Evolutionary conservation across 2,113 vertebrate species (phyloP).

Genomic region (Alouatta palliata): DNA sequence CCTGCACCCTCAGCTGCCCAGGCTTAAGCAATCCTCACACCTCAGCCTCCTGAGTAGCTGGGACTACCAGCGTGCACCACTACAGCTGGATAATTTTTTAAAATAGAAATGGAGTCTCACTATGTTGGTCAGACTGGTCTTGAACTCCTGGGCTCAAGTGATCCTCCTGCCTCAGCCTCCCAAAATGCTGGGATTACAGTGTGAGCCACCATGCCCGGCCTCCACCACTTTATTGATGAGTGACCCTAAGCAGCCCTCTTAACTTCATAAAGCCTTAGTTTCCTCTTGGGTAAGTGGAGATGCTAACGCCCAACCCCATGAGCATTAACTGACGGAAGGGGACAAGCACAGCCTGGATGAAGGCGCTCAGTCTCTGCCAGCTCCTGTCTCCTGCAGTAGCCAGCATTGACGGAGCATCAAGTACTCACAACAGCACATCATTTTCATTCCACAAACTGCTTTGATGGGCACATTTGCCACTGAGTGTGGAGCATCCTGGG

Average conservation of each 20-base stretch:
- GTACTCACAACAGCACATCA: too few species aligned
- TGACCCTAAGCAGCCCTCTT: neutral
- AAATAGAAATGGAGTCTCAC: too few species aligned
- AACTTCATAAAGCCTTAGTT: neutral
- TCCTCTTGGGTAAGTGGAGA: neutral
- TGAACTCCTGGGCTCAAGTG: too few species aligned
- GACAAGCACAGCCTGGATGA: neutral
- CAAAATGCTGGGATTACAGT: too few species aligned
- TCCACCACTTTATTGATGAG: neutral
- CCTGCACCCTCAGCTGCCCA: too few species aligned
- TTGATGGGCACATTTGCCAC: neutral
- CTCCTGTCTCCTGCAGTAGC: neutral
- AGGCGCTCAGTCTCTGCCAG: accelerated
- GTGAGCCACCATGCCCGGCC: too few species aligned
- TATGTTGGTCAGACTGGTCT: too few species aligned
- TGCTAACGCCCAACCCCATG: neutral
- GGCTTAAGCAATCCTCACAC: too few species aligned
- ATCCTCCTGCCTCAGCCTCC: too few species aligned
- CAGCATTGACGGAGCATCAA: accelerated
- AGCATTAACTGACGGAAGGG: neutral
- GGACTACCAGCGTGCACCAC: too few species aligned
- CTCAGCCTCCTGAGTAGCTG: too few species aligned
- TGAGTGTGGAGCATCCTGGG: neutral
- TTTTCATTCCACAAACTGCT: neutral
- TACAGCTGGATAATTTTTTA: too few species aligned